Base-by-base conservation (phyloP, 2,797 vertebrate species). In the Gephyroberyx darwinii region DNA sequence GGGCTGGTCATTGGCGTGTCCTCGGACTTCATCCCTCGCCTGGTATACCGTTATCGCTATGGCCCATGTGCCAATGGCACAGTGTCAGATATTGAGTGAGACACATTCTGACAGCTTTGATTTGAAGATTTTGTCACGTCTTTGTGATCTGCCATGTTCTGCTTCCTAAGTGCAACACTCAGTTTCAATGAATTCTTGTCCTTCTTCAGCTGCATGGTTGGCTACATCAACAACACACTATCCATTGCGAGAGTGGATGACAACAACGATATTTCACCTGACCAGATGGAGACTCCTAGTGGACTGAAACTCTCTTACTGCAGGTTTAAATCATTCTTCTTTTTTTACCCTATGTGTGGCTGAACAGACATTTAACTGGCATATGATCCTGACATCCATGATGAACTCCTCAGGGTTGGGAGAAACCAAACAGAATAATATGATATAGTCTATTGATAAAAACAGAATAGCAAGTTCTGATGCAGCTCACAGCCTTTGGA, bases 1-100 rank as follows among this genome's bases (percentile, higher is more conserved):
- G 98, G 97, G 0, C 90, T 98, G 85, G 94, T 99, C 83, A 98
- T 99, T 0, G 95, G 96, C 17, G 92, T 98, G 55, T 96, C 96
- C 0, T 99, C 98, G 0, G 95, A 99, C 87, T 99, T 99, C 90
- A 96, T 99, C 74, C 98, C 98, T 0, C 80, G 96, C 4, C 80
- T 95, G 54, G 94, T 98, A 69, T 99, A 99, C 88, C 94, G 82
- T 58, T 96, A 96, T 86, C 84, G 9, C 3, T 97, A 96, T 0
- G 94, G 98, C n/a, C 97, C 96, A 0, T 99, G 97, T 55, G 51
- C 45, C 0, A 85, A 13, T 0, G 66, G 74, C 14, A 92, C 85
- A 13, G 61, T 0, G 5, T 69, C 90, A 0, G 41, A 50, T 0
- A 20, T 80, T 1, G 91, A 96, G 97, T 98, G 88, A 95, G 96